These are phyloP conservation scores for Dolomedes plantarius DNA, from an alignment of 2,888 invertebrate genomes.

Conservation along the genomic window DNA sequence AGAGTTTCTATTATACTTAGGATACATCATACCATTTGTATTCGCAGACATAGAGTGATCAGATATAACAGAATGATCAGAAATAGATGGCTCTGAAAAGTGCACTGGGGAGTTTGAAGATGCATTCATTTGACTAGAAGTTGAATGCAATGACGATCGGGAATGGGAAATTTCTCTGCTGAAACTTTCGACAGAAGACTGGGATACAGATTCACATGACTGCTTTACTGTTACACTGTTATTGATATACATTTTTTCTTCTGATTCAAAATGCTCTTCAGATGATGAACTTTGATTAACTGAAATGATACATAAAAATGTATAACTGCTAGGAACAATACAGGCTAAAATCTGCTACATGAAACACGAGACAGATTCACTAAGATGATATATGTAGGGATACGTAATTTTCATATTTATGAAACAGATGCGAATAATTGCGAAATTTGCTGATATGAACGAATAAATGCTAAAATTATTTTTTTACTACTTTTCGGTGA, in stretches of 20 bases:
- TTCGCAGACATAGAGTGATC: conserved; percentile 58
- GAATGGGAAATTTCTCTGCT: conserved; percentile 40
- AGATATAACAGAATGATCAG: conserved; percentile 53
- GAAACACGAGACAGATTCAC: too few relatives aligned
- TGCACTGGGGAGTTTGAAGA: conserved; percentile 39
- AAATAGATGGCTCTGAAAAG: conserved; percentile 43
- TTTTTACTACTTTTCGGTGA: too few relatives aligned
- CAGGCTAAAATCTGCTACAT: too few relatives aligned
- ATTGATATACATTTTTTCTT: background rate
- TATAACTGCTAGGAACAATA: too few relatives aligned
- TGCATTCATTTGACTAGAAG: conserved; percentile 60
- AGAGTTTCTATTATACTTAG: too few relatives aligned
- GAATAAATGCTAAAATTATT: too few relatives aligned
- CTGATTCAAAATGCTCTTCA: conserved; percentile 39
- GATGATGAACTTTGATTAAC: conserved; percentile 55
- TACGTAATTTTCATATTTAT: too few relatives aligned
- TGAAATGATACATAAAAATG: too few relatives aligned
- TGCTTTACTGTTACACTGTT: background rate
- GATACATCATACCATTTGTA: conserved; percentile 38
- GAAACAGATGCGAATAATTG: too few relatives aligned
- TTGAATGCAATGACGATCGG: conserved; percentile 48
- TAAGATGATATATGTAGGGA: too few relatives aligned
- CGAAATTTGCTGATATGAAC: too few relatives aligned
- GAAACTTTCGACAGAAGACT: conserved; percentile 43
- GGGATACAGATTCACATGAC: conserved; percentile 36